phyloP scores from a whole-genome alignment of 2,888 invertebrate genomes.

The Penaeus monodon region DNA sequence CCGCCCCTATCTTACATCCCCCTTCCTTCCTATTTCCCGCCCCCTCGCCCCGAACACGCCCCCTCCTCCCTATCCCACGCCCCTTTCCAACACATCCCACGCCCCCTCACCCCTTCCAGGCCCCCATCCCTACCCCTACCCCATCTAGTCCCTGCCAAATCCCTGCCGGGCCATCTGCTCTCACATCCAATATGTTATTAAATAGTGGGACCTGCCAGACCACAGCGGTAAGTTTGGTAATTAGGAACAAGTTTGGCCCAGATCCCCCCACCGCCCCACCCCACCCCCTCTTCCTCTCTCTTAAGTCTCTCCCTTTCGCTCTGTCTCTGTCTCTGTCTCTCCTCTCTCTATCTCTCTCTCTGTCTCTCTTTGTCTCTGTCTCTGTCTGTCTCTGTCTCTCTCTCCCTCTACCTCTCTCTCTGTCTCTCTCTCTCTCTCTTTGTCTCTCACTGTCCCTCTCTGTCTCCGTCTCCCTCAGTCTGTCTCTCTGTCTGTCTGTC shows the following conservation, averaged over 20 bases:
- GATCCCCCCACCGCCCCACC: not conserved
- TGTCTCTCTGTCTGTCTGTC: too few species aligned
- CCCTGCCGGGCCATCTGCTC: not conserved
- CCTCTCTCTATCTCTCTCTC: not conserved
- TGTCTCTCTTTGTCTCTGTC: too few species aligned
- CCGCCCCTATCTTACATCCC: not conserved
- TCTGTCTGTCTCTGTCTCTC: not conserved
- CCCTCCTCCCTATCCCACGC: not conserved
- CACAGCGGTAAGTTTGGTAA: constrained; percentile 27
- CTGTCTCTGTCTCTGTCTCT: not conserved
- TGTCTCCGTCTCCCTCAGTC: not conserved
- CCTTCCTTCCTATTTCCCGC: not conserved
- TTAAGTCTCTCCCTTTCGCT: not conserved
- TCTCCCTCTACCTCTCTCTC: not conserved
- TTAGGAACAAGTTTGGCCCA: constrained; percentile 31
- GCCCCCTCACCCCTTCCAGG: not conserved
- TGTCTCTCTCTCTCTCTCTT: not conserved
- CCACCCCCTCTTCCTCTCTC: not conserved
- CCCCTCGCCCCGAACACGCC: too few species aligned
- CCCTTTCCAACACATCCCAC: not conserved
- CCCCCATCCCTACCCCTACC: not conserved
- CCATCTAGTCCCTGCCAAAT: not conserved
- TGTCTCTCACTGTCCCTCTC: constrained; percentile 8
- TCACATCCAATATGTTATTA: constrained; percentile 32
- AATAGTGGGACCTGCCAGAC: constrained; percentile 27